A percentile compares a stretch with the other conserved stretches of the same genome.
Evolutionary conservation across 2,113 vertebrate species (phyloP).

Genomic region (Etheostoma cragini): DNA sequence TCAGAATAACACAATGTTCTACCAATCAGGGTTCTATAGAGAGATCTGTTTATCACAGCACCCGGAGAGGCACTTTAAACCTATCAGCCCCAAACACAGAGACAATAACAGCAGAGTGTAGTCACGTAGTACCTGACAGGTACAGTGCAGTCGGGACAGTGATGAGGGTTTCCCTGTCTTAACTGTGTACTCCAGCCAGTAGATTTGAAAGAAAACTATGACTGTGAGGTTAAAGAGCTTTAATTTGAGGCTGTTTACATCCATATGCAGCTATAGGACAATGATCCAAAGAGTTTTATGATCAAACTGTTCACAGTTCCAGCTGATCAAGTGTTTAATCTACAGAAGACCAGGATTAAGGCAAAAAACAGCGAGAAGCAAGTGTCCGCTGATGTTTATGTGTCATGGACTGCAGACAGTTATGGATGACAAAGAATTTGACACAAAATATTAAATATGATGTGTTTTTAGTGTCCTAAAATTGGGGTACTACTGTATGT

Average conservation of each 20-base stretch:
- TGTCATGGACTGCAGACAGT: not conserved
- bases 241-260: slow-evolving; percentile 4
- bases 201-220: slow-evolving; percentile 12
- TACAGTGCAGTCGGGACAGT: slow-evolving; percentile 17
- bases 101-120: slow-evolving; percentile 12
- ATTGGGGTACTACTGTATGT: not conserved
- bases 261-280: not conserved
- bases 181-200: not conserved
- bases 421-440: not conserved
- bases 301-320: not conserved
- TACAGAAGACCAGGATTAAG: not conserved
- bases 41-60: slow-evolving; percentile 65
- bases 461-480: not conserved
- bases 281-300: not conserved
- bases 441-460: not conserved
- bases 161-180: slow-evolving; percentile 7
- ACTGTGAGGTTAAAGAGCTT: slow-evolving; percentile 2
- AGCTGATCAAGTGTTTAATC: not conserved
- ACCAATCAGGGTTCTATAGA: slow-evolving; percentile 65
- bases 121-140: slow-evolving; percentile 37
- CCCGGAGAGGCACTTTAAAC: slow-evolving; percentile 43
- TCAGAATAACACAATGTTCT: slow-evolving; percentile 72
- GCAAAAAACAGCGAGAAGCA: not conserved
- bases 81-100: slow-evolving; percentile 35
- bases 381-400: not conserved